A percentile compares a stretch with the other conserved stretches of the same genome.
Conservation (phyloP, 1,140 invertebrate species). For the Acromyrmex echinatior region DNA sequence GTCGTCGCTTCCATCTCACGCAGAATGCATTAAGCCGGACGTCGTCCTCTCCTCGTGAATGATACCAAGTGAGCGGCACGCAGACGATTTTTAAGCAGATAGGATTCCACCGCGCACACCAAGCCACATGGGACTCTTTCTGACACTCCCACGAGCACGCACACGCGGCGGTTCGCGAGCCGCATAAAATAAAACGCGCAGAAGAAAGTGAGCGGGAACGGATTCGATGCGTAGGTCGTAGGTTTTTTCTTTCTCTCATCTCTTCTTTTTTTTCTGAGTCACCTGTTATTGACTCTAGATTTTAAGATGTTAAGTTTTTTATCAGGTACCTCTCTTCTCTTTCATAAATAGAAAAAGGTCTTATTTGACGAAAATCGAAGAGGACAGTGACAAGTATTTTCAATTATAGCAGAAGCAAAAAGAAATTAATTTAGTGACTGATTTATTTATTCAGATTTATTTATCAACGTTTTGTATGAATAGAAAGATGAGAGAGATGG, state of each 20-base stretch:
- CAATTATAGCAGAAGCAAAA: neutral
- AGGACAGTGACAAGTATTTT: neutral
- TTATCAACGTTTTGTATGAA: neutral
- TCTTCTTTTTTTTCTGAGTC: neutral
- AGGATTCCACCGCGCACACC: conserved; percentile 69
- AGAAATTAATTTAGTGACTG: neutral
- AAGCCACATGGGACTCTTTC: neutral
- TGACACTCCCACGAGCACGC: conserved; percentile 52
- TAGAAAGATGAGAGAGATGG: neutral
- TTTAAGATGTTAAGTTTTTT: conserved; percentile 16
- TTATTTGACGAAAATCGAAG: neutral
- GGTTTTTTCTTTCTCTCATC: neutral
- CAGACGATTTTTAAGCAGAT: conserved; percentile 81
- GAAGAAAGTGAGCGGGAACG: conserved; percentile 47
- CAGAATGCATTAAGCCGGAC: conserved; percentile 79
- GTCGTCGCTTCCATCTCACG: conserved; percentile 74
- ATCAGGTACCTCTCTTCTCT: too few species aligned
- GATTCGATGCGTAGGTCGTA: conserved; percentile 20
- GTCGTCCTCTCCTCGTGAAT: conserved; percentile 75
- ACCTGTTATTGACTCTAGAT: neutral
- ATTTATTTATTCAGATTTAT: neutral
- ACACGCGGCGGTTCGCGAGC: conserved; percentile 9
- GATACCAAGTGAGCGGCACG: conserved; percentile 75
- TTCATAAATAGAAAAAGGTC: neutral
- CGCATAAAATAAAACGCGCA: conserved; percentile 60